Base-by-base conservation (phyloP, 2,888 invertebrate species). In the Escarpia spicata region DNA sequence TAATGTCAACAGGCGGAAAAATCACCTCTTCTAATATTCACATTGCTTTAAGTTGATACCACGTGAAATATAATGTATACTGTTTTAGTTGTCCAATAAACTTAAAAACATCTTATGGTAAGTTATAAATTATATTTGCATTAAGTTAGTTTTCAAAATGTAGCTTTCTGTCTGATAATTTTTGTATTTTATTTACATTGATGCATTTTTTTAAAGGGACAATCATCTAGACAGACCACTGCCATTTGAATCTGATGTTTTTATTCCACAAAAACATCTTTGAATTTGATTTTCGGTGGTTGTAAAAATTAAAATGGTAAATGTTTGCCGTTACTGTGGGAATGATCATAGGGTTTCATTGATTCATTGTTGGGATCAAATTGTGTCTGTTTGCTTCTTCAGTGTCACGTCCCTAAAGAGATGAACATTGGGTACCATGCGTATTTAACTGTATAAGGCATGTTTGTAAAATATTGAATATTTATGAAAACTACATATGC, bases 401-500 rank as follows among this genome's bases (percentile, higher is more conserved):
- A 75, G 75, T 19, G n/a, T 3, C 6, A 75, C 75, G n/a, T 75
- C 75, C 52, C 75, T 15, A 26, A 26, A 26, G 26, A 75, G 75
- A 75, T 75, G 75, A n/a, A 15, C 19, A 26, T 75, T 75, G 52
- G 12, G 2, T 52, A 52, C 52, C 52, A 9, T 12, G 75, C 26
- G 75, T 26, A 75, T 75, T 75, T 75, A 75, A 26, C 75, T 26
- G 75, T 52, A 52, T 9, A 15, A 52, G 8, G 52, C 52, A 15
- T 12, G 52, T 75, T 75, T 75, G 75, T 75, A 75, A 75, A 75
- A 75, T 75, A 75, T 75, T 26, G 26, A 75, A 75, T 75, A 75
- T 75, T 75, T 75, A 75, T 75, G 75, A 75, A 75, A 75, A 75
- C 75, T 75, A 75, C n/a, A 75, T 75, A 75, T 75, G 75, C 75